Conservation (phyloP, 2,797 vertebrate genomes). For the Mormyrops attenuatus region DNA sequence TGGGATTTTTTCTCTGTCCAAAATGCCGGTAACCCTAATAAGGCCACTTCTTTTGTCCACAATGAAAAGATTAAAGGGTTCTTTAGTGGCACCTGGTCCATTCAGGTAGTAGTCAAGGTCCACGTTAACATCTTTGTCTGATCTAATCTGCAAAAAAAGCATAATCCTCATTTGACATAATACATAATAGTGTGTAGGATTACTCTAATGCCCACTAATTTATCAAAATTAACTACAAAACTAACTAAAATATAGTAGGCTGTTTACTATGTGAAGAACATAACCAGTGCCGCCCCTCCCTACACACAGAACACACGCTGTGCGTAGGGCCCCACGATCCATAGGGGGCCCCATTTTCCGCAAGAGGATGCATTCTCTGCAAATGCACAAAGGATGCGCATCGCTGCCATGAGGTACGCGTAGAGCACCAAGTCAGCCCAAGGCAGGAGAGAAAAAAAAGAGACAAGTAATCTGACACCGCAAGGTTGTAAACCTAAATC, state of each 20-base stretch:
- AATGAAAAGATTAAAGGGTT: conserved; percentile 62
- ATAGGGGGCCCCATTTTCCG: too few species aligned
- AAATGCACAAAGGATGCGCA: too few species aligned
- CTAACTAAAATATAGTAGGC: neutral
- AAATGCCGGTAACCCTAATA: conserved; percentile 58
- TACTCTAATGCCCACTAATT: neutral
- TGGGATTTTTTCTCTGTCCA: conserved; percentile 71
- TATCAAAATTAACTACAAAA: neutral
- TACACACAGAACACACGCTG: too few species aligned
- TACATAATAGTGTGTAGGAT: neutral
- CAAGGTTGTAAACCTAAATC: too few species aligned
- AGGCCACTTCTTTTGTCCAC: conserved; percentile 61
- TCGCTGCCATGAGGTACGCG: too few species aligned
- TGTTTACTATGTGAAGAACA: neutral
- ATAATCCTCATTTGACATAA: neutral
- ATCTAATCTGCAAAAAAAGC: conserved; percentile 58
- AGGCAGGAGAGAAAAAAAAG: too few species aligned
- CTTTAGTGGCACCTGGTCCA: conserved; percentile 62
- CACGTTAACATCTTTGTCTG: conserved; percentile 49
- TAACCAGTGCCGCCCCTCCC: neutral
- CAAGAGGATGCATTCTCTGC: too few species aligned
- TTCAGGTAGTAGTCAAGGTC: conserved; percentile 57
- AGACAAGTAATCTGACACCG: too few species aligned
- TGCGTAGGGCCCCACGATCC: too few species aligned
- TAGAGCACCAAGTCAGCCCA: too few species aligned